Base-by-base conservation (phyloP, 2,888 invertebrate genomes). In the Plebejus argus region DNA sequence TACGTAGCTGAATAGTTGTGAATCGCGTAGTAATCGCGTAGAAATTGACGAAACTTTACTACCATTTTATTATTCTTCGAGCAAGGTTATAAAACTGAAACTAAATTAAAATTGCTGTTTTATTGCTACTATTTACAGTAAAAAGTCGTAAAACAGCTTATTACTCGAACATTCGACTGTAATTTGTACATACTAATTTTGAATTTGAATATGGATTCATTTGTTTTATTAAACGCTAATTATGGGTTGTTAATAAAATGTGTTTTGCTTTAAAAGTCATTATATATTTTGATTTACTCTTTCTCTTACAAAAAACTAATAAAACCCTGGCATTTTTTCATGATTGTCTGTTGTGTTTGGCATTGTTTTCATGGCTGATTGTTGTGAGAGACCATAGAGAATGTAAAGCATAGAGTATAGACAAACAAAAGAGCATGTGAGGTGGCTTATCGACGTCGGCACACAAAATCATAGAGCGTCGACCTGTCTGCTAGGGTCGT, bases 371-470 rank as follows among this genome's bases (percentile, higher is more conserved):
- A 12, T 12, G 61, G 20, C 10, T 61, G 66, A 33, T 39, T 72
- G 39, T 72, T 72, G 72, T 71, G n/a, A 39, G 45, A 72, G n/a
- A 66, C 66, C 66, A 66, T 66, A 66, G 66, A 66, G 66, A 39
- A 15, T 39, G 39, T 53, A 18, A 45, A 53, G 35, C 39, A 18
- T 70, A 70, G 8, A 18, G 39, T 8, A n/a, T 3, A 71, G 35
- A 23, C 72, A 20, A 6, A 72, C 39, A 72, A 72, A 72, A 39
- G 12, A 45, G 72, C 23, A 72, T 39, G 39, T 72, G 23, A 20
- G 39, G 49, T 35, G 39, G 39, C 35, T 71, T 71, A 35, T 35
- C 39, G 71, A 71, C 74, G 45, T 49, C 15, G 45, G 23, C 45
- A 74, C 49, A 23, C 49, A 23, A 53, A 53, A 74, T 74, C 53